Base-by-base conservation (phyloP, 2,888 invertebrate species). In the Eupithecia inturbata region DNA sequence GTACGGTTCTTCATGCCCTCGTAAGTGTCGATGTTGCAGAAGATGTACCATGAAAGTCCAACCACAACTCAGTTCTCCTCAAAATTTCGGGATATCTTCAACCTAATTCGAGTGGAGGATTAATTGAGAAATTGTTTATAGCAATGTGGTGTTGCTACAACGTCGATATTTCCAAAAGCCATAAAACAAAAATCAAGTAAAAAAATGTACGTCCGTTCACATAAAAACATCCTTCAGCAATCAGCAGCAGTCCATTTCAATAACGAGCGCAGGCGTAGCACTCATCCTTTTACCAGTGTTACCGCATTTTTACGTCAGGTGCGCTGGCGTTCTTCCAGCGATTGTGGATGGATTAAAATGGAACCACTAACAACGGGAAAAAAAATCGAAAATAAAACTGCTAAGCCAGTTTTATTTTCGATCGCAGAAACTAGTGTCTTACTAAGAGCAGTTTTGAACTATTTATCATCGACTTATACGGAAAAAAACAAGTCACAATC, bases 311-410 rank as follows among this genome's bases (percentile, higher is more conserved):
- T 57, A 57, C 57, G 26, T 57, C 57, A 57, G 57, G 57, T 57
- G 26, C 57, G 57, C 69, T 79, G 79, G 78, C 79, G 57, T 16
- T 12, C 67, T 67, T 79, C 79, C 79, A 79, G 77, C 64, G 49
- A 60, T 22, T 53, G 28, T 63, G 70, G 62, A 31, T 62, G 12
- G 31, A 62, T 62, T 62, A 31, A 62, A 62, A 31, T 62, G 62
- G 62, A 60, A 53, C 22, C 53, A 53, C 53, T 53, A 22, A 22
- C 19, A 45, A n/a, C n/a, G n/a, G 45, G 19, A 57, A 57, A 57
- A 26, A 57, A 26, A 3, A 1, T 57, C 12, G 5, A 26, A 26
- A 57, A n/a, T n/a, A n/a, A n/a, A n/a, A n/a, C n/a, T 12, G 57
- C 14, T 57, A 12, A 57, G 26, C 26, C 26, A 57, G 26, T 57